Evolutionary conservation across 2,797 vertebrate species (phyloP).

Genomic region (Vultur gryphus): DNA sequence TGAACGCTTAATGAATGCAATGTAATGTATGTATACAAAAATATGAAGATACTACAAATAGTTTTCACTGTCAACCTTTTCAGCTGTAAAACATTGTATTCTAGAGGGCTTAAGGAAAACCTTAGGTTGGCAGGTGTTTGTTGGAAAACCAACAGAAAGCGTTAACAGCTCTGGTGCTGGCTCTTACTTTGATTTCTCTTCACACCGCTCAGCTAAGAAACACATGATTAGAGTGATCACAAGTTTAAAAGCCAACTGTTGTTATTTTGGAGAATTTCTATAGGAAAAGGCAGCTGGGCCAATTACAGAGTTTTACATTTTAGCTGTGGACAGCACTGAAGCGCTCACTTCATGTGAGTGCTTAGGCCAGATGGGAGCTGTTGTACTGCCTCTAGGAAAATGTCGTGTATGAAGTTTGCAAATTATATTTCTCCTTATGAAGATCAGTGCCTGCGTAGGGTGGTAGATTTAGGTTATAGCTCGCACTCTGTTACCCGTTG

Average conservation of each 20-base stretch:
- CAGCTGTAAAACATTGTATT: neutral
- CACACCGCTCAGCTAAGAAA: neutral
- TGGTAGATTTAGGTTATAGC: neutral
- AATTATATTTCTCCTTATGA: neutral
- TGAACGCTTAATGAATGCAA: neutral
- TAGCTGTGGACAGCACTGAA: neutral
- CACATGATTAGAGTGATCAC: neutral
- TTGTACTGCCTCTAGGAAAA: neutral
- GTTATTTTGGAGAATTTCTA: neutral
- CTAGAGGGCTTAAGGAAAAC: neutral
- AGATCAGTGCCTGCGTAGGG: neutral
- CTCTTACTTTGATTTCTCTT: neutral
- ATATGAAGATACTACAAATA: neutral
- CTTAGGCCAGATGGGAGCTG: neutral
- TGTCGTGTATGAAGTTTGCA: neutral
- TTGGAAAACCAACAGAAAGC: neutral
- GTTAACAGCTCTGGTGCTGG: neutral
- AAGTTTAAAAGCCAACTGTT: neutral
- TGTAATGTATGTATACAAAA: neutral
- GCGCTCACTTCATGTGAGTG: neutral
- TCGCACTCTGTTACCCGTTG: fast-evolving
- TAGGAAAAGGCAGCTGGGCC: neutral
- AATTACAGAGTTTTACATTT: neutral
- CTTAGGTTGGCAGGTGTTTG: neutral
- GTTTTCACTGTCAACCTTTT: neutral